Conservation (phyloP, 2,888 invertebrate species). For the Urechis unicinctus region DNA sequence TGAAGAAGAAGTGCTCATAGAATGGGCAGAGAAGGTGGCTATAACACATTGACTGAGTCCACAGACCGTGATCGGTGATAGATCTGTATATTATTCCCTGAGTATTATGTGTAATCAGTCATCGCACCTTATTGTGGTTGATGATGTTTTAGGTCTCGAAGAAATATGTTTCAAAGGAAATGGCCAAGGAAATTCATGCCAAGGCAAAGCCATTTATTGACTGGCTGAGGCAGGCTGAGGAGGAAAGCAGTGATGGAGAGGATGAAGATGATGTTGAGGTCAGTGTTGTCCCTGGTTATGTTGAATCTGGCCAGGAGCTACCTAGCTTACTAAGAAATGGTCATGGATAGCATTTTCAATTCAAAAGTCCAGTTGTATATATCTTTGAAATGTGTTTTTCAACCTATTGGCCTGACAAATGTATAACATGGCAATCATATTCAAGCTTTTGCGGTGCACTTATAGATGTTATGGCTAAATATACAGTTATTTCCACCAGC, state of each 20-base stretch:
- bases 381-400: too few relatives aligned
- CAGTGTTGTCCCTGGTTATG: too few relatives aligned
- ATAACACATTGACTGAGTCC: not conserved
- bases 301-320: too few relatives aligned
- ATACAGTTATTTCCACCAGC: too few relatives aligned
- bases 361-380: too few relatives aligned
- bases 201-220: constrained; percentile 89
- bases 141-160: constrained; percentile 55
- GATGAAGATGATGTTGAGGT: constrained; percentile 65
- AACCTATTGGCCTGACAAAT: too few relatives aligned
- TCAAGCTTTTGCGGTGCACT: too few relatives aligned
- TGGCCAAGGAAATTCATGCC: constrained; percentile 83
- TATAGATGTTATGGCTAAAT: too few relatives aligned
- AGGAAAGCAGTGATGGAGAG: constrained; percentile 72
- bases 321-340: too few relatives aligned
- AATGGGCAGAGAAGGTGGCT: constrained; percentile 86
- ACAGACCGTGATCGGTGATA: not conserved
- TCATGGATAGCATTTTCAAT: too few relatives aligned
- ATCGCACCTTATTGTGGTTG: not conserved
- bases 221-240: constrained; percentile 91
- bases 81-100: not conserved
- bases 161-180: constrained; percentile 78
- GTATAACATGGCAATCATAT: too few relatives aligned
- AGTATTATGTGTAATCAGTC: not conserved
- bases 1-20: constrained; percentile 86